phyloP scores from a whole-genome alignment of 2,888 invertebrate species.

The Eurois occulta region DNA sequence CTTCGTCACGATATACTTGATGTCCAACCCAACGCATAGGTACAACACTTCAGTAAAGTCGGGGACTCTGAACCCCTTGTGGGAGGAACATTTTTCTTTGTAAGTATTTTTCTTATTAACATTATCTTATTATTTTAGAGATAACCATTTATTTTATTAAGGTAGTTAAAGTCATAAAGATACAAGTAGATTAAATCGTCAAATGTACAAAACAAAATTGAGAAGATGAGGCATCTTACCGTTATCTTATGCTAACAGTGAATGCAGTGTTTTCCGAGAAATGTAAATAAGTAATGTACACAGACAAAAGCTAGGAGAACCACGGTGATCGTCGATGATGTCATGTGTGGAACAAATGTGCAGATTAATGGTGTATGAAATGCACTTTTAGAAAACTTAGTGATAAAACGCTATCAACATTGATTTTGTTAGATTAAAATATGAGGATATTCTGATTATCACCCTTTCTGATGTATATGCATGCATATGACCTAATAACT shows the following conservation, averaged over 20 bases:
- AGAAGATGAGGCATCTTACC: slow-evolving; percentile 15
- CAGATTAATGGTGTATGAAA: slow-evolving; percentile 26
- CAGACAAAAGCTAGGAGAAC: slow-evolving; percentile 41
- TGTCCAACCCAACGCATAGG: slow-evolving; percentile 94
- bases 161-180: slow-evolving; percentile 31
- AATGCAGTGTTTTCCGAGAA: slow-evolving; percentile 41
- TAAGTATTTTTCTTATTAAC: slow-evolving; percentile 88
- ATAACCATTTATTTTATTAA: not conserved
- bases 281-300: slow-evolving; percentile 40
- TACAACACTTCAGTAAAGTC: slow-evolving; percentile 98
- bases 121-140: not conserved
- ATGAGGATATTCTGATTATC: not conserved
- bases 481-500: slow-evolving; percentile 19
- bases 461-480: not conserved
- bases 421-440: not conserved
- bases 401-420: slow-evolving; percentile 1
- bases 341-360: slow-evolving; percentile 53
- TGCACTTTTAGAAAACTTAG: slow-evolving; percentile 36
- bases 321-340: slow-evolving; percentile 38
- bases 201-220: slow-evolving; percentile 25
- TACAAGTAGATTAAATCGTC: slow-evolving; percentile 33
- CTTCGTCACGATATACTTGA: slow-evolving; percentile 97
- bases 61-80: slow-evolving; percentile 96
- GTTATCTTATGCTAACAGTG: slow-evolving; percentile 47
- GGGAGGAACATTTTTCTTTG: slow-evolving; percentile 99